Conservation (phyloP, 2,888 invertebrate genomes). For the Gryllus longicercus region DNA sequence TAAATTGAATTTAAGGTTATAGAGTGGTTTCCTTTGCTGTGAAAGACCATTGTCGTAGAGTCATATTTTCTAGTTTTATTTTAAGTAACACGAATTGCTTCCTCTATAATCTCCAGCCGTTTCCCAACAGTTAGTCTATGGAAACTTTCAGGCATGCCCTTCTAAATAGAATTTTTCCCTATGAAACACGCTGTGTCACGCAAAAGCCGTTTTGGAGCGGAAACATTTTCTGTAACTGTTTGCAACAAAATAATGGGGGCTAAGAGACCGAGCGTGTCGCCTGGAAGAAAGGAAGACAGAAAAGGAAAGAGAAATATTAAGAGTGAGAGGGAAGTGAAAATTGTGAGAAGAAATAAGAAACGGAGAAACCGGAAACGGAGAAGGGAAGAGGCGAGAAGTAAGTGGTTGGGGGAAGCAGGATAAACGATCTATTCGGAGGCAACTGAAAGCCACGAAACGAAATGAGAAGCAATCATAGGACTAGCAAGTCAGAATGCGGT, state of each 20-base stretch:
- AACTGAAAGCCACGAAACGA: background rate
- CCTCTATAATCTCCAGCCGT: too few relatives aligned
- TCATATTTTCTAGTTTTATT: too few relatives aligned
- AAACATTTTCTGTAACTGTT: conserved; percentile 8
- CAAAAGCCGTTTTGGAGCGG: background rate
- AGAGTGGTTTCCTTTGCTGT: too few relatives aligned
- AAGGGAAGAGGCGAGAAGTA: background rate
- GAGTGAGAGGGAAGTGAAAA: background rate
- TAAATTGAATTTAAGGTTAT: too few relatives aligned
- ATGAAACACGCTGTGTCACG: background rate
- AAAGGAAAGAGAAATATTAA: background rate
- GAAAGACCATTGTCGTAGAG: too few relatives aligned
- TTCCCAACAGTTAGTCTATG: too few relatives aligned
- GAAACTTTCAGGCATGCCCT: conserved; percentile 4
- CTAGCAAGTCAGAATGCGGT: background rate
- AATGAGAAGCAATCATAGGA: background rate
- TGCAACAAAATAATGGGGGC: background rate
- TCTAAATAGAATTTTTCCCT: background rate
- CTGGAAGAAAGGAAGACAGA: background rate
- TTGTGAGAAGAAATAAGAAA: background rate
- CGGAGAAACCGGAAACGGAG: background rate
- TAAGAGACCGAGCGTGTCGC: background rate
- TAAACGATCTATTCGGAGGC: background rate
- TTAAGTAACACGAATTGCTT: too few relatives aligned
- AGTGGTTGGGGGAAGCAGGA: background rate